A percentile compares a stretch with the other conserved stretches of the same genome.
Evolutionary conservation across 2,888 invertebrate genomes (phyloP).

Genomic region (Crematogaster levior): DNA sequence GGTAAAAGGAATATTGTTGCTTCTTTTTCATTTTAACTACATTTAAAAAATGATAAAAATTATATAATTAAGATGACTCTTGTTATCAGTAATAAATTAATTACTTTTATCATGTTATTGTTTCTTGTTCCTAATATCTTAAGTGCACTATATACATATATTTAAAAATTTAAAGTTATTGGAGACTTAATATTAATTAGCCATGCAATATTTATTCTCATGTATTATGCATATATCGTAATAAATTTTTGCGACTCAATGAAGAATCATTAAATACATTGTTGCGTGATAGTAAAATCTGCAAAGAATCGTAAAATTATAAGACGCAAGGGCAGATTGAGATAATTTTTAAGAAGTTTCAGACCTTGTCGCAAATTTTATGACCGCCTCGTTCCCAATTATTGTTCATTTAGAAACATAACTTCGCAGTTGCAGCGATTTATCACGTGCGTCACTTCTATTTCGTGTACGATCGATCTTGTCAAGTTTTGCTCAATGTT

Average conservation of each 20-base stretch:
- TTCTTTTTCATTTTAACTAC: not conserved
- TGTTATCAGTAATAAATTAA: too few relatives aligned
- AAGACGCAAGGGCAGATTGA: not conserved
- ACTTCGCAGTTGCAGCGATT: conserved; percentile 23
- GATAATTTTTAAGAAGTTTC: not conserved
- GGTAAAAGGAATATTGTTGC: not conserved
- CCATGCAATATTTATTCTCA: conserved; percentile 74
- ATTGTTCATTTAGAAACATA: conserved; percentile 21
- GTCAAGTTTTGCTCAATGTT: not conserved
- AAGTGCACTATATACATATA: not conserved
- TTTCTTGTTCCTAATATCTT: too few relatives aligned
- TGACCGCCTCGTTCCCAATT: not conserved
- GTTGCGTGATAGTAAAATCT: not conserved
- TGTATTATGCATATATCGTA: conserved; percentile 79
- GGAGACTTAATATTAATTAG: not conserved
- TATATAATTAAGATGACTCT: too few relatives aligned
- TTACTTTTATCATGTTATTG: not conserved
- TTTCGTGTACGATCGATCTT: conserved; percentile 22
- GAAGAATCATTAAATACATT: not conserved
- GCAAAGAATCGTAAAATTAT: not conserved
- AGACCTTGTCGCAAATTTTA: conserved; percentile 20
- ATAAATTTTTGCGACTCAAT: conserved; percentile 60
- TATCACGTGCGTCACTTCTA: conserved; percentile 7
- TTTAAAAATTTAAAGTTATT: not conserved
- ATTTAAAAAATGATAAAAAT: too few relatives aligned